A percentile compares a stretch with the other conserved stretches of the same genome.
Conservation (phyloP, 2,888 invertebrate genomes). For the Rotaria magnacalcarata region DNA sequence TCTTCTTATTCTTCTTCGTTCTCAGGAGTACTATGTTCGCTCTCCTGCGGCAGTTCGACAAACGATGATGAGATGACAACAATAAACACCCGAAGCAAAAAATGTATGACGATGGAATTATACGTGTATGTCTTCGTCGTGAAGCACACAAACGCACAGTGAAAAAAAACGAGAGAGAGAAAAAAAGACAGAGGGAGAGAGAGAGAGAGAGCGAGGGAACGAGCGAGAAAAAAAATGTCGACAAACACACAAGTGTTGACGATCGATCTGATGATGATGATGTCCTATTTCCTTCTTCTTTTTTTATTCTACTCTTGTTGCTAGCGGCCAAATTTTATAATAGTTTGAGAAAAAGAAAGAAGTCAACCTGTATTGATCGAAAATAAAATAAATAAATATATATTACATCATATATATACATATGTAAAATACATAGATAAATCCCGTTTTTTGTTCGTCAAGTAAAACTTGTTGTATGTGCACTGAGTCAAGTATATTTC, state of each 20-base stretch:
- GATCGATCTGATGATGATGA: slow-evolving; percentile 5
- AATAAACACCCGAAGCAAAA: slow-evolving; percentile 31
- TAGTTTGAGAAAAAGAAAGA: neutral
- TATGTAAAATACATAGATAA: neutral
- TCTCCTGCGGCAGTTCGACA: slow-evolving; percentile 29
- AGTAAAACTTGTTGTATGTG: slow-evolving; percentile 13
- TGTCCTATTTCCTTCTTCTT: slow-evolving; percentile 1
- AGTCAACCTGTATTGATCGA: neutral
- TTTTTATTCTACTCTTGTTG: neutral
- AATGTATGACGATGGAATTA: slow-evolving; percentile 27
- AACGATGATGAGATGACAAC: slow-evolving; percentile 24
- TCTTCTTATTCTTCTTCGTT: slow-evolving; percentile 19
- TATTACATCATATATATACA: neutral
- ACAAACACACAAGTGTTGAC: slow-evolving; percentile 7
- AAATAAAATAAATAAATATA: slow-evolving; percentile 8
- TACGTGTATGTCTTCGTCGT: slow-evolving; percentile 28
- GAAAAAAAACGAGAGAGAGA: neutral
- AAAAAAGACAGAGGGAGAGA: neutral
- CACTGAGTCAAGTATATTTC: neutral
- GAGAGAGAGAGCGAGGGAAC: neutral
- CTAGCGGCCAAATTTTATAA: slow-evolving; percentile 13
- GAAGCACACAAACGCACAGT: slow-evolving; percentile 9
- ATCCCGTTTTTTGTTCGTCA: neutral
- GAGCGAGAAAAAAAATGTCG: neutral
- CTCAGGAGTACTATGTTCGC: slow-evolving; percentile 14